A percentile compares a stretch with the other conserved stretches of the same genome.
Conservation (phyloP, 2,797 vertebrate species). For the Neosalanx taihuensis region DNA sequence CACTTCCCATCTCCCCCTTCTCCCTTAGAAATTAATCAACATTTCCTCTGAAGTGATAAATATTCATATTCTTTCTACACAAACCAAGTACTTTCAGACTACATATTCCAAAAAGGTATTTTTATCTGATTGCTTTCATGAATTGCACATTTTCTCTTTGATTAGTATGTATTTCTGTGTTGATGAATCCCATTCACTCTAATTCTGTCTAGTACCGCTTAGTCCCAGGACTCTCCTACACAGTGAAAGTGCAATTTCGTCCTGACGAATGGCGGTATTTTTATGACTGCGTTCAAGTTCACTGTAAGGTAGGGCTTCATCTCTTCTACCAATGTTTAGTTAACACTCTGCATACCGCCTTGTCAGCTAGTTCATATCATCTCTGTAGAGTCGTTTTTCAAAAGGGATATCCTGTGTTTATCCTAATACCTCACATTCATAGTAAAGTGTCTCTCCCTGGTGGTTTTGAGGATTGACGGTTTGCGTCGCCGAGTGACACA, state of each 20-base stretch:
- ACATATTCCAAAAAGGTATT: slow-evolving; percentile 85
- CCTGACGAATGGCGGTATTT: slow-evolving; percentile 93
- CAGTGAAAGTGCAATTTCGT: slow-evolving; percentile 76
- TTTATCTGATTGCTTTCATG: slow-evolving; percentile 2
- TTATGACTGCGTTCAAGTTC: slow-evolving; percentile 86
- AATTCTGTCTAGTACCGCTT: slow-evolving; percentile 75
- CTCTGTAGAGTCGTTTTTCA: background rate
- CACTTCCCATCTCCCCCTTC: background rate
- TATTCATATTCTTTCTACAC: slow-evolving; percentile 86
- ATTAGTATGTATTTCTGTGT: slow-evolving; percentile 13
- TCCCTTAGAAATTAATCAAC: slow-evolving; percentile 85
- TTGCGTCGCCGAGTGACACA: background rate
- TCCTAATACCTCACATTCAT: background rate
- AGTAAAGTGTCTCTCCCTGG: background rate
- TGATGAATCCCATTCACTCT: slow-evolving; percentile 13
- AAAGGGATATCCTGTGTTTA: slow-evolving; percentile 5
- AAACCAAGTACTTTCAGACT: slow-evolving; percentile 87
- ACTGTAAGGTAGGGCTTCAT: slow-evolving; percentile 80
- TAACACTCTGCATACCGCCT: background rate
- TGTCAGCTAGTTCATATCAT: slow-evolving; percentile 2
- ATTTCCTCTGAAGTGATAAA: slow-evolving; percentile 76
- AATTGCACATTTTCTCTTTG: background rate
- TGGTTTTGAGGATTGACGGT: background rate
- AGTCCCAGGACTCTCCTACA: slow-evolving; percentile 84
- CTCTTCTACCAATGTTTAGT: background rate